Evolutionary conservation across 1,140 invertebrate species (phyloP).

Genomic region (Dryas iulia): DNA sequence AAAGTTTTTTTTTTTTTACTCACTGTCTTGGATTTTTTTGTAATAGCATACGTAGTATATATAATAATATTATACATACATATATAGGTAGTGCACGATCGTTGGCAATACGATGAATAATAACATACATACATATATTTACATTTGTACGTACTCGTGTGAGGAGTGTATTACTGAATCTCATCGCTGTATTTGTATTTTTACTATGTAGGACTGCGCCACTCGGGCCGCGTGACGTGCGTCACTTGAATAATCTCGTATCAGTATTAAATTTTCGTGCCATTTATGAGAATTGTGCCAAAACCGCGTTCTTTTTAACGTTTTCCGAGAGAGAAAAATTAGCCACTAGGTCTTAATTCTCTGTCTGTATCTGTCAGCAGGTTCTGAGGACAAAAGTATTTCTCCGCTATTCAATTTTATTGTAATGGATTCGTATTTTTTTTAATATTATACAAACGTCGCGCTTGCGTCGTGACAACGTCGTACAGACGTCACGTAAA

Average conservation of each 20-base stretch:
- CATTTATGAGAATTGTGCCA: constrained; percentile 55
- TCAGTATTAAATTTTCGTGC: constrained; percentile 57
- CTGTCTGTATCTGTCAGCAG: constrained; percentile 5
- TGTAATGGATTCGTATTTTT: background rate
- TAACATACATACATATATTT: constrained; percentile 47
- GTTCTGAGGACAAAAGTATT: constrained; percentile 9
- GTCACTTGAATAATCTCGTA: constrained; percentile 26
- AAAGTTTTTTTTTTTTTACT: constrained; percentile 46
- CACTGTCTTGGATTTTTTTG: constrained; percentile 48
- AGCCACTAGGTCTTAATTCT: too few species aligned
- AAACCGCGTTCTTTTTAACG: constrained; percentile 28
- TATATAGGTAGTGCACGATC: constrained; percentile 60
- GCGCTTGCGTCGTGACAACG: constrained; percentile 7
- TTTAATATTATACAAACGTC: constrained; percentile 8
- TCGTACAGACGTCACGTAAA: constrained; percentile 16
- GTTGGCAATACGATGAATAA: constrained; percentile 51
- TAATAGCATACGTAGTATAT: constrained; percentile 38
- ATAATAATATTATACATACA: too few species aligned
- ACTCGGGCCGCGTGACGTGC: constrained; percentile 40
- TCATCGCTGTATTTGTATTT: constrained; percentile 64
- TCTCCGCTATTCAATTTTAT: constrained; percentile 1
- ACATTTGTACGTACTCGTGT: constrained; percentile 15
- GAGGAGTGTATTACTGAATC: constrained; percentile 56
- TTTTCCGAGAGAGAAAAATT: background rate
- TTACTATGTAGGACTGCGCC: constrained; percentile 31